phyloP scores from a whole-genome alignment of 2,797 vertebrate species.

The Macrochelys suwanniensis region DNA sequence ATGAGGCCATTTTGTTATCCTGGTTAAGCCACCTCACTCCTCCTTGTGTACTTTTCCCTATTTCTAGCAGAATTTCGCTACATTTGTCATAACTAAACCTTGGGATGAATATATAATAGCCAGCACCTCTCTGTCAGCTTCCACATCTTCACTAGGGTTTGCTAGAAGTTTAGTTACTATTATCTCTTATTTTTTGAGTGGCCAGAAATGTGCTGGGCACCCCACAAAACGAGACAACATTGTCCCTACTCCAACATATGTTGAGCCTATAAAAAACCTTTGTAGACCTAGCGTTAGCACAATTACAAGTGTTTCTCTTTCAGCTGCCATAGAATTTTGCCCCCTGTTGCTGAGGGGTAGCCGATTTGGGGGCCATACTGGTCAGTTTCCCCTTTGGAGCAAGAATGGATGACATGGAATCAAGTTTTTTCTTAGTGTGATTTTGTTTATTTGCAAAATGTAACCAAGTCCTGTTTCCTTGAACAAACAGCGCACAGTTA shows the following conservation, averaged over 20 bases:
- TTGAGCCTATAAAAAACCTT: neutral
- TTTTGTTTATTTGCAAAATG: neutral
- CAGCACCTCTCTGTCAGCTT: neutral
- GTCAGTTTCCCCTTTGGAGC: neutral
- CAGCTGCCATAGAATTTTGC: neutral
- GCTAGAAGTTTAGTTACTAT: neutral
- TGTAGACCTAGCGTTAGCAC: neutral
- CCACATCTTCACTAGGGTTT: neutral
- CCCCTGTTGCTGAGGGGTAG: neutral
- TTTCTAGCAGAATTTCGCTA: neutral
- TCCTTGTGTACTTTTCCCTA: neutral
- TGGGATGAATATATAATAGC: neutral
- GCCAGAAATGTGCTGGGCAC: neutral
- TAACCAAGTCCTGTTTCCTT: neutral
- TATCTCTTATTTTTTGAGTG: neutral
- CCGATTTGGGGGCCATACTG: neutral
- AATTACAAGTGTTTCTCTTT: neutral
- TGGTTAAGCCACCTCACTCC: neutral
- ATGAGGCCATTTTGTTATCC: neutral
- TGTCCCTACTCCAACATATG: neutral
- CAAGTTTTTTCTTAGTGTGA: neutral
- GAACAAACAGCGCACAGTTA: neutral
- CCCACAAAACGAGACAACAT: neutral
- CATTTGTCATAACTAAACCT: neutral
- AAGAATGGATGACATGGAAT: neutral